Conservation (phyloP, 2,888 invertebrate genomes). For the Prenolepis imparis region DNA sequence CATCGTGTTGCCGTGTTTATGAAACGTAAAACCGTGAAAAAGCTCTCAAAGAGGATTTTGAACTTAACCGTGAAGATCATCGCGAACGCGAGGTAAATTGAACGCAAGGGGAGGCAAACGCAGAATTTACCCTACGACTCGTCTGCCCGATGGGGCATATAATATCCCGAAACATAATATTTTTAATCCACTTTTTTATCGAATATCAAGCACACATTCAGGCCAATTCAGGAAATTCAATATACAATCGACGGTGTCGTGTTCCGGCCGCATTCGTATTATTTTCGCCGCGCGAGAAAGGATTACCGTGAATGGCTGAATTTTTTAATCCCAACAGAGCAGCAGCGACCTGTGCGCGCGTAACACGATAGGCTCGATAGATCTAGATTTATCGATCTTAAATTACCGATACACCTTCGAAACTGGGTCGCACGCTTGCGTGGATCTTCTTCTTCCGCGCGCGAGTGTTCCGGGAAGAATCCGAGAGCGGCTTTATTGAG, state of each 20-base stretch:
- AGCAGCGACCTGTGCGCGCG: slow-evolving; percentile 68
- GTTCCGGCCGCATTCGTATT: slow-evolving; percentile 81
- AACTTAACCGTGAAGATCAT: slow-evolving; percentile 73
- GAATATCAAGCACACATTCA: slow-evolving; percentile 81
- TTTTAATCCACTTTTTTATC: slow-evolving; percentile 81
- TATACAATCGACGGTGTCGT: slow-evolving; percentile 81
- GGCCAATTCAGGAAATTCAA: slow-evolving; percentile 83
- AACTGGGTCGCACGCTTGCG: slow-evolving; percentile 80
- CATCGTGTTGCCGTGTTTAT: slow-evolving; percentile 79
- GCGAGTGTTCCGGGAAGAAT: slow-evolving; percentile 43
- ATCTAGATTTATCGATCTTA: slow-evolving; percentile 85
- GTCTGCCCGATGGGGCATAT: slow-evolving; percentile 63
- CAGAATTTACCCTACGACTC: slow-evolving; percentile 39
- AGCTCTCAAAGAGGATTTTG: slow-evolving; percentile 85
- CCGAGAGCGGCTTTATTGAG: slow-evolving; percentile 60
- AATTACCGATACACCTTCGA: slow-evolving; percentile 82
- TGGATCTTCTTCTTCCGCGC: slow-evolving; percentile 50
- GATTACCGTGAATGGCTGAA: slow-evolving; percentile 84
- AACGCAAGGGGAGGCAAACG: slow-evolving; percentile 6
- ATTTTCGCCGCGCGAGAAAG: slow-evolving; percentile 81
- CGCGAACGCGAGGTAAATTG: slow-evolving; percentile 4
- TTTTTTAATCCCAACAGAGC: slow-evolving; percentile 83
- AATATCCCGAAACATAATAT: slow-evolving; percentile 82
- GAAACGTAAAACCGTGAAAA: slow-evolving; percentile 86
- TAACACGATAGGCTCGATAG: slow-evolving; percentile 82